These are phyloP conservation scores for Nomada hirtipes DNA, from an alignment of 2,888 invertebrate species.

Conservation along the genomic window DNA sequence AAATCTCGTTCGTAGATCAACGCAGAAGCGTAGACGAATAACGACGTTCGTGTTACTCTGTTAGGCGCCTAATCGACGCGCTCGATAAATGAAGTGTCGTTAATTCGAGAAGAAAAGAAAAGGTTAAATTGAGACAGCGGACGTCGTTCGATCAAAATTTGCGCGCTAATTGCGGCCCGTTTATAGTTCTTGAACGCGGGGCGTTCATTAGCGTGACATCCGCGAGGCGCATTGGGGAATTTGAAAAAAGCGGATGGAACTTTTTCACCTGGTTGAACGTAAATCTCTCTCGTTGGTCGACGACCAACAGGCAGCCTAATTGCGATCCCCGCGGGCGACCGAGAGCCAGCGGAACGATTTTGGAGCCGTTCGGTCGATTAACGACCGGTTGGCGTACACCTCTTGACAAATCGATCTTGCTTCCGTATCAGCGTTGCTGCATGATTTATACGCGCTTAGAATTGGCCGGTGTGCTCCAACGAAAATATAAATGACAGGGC, in stretches of 20 bases:
- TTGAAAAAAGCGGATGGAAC: slow-evolving; percentile 1
- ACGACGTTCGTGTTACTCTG: slow-evolving; percentile 8
- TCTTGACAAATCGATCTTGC: slow-evolving; percentile 59
- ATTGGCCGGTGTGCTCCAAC: not conserved
- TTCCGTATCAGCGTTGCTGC: slow-evolving; percentile 42
- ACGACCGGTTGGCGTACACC: slow-evolving; percentile 45
- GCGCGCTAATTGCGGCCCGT: slow-evolving; percentile 33
- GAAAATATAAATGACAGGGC: slow-evolving; percentile 42
- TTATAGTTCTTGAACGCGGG: slow-evolving; percentile 4
- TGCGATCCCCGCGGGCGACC: slow-evolving; percentile 56
- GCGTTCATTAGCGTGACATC: slow-evolving; percentile 34
- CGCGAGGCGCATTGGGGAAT: slow-evolving; percentile 29
- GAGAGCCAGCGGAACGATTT: slow-evolving; percentile 47
- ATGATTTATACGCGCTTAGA: slow-evolving; percentile 51
- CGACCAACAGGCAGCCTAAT: slow-evolving; percentile 41
- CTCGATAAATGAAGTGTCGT: slow-evolving; percentile 20
- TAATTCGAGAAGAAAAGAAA: not conserved
- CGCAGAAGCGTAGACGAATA: slow-evolving; percentile 55
- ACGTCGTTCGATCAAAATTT: slow-evolving; percentile 34
- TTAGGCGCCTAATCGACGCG: slow-evolving; percentile 3
- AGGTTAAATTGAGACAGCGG: not conserved
- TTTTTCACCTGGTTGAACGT: slow-evolving; percentile 31
- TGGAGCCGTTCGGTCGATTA: slow-evolving; percentile 41
- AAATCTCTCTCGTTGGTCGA: slow-evolving; percentile 49
- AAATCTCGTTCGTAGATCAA: not conserved